Conservation (phyloP, 2,113 vertebrate species). For the Mobula birostris region DNA sequence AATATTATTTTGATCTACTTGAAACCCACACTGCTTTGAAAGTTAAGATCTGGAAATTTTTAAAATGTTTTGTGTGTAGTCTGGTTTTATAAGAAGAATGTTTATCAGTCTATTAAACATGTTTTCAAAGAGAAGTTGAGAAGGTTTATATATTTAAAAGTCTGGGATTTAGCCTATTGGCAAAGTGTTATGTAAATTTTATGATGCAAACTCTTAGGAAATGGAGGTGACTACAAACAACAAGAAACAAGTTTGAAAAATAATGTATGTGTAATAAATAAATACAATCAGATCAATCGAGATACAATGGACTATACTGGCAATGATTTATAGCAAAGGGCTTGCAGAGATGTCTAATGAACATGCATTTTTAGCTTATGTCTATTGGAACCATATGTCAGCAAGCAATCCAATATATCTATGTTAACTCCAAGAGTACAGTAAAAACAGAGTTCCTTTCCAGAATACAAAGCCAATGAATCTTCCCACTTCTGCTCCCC, state of each 20-base stretch:
- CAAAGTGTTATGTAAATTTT: slow-evolving; percentile 1
- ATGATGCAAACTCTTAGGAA: background rate
- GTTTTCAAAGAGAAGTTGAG: slow-evolving; percentile 17
- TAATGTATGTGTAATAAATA: background rate
- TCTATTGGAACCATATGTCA: slow-evolving; percentile 31
- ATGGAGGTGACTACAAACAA: background rate
- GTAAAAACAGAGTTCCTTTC: background rate
- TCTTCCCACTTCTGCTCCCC: background rate
- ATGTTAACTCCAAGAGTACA: background rate
- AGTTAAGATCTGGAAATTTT: slow-evolving; percentile 25
- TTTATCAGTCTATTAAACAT: slow-evolving; percentile 37
- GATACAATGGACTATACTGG: background rate
- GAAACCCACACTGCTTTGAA: slow-evolving; percentile 31
- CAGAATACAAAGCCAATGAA: background rate
- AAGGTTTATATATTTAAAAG: slow-evolving; percentile 11
- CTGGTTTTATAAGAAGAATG: slow-evolving; percentile 29
- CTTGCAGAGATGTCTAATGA: slow-evolving; percentile 10
- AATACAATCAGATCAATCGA: background rate
- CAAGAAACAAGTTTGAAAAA: background rate
- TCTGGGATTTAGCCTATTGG: slow-evolving; percentile 17
- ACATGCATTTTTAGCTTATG: background rate
- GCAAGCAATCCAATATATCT: background rate
- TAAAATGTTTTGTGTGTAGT: slow-evolving; percentile 17
- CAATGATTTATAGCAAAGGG: background rate
- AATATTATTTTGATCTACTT: slow-evolving; percentile 1